Evolutionary conservation across 1,140 invertebrate species (phyloP).

Genomic region (Ylistrum balloti): DNA sequence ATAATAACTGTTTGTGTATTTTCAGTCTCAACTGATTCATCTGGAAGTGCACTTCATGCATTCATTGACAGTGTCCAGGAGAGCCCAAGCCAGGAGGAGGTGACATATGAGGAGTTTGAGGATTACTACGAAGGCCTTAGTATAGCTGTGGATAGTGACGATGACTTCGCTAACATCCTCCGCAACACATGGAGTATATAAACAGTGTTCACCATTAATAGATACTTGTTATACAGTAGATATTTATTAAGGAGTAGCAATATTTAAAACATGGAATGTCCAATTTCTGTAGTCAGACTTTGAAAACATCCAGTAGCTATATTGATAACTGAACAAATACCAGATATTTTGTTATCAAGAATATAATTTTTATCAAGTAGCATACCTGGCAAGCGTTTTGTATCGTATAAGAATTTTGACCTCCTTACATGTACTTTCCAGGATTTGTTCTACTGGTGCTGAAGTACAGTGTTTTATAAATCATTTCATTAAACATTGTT

Average conservation of each 20-base stretch:
- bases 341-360: no score
- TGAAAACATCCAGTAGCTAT: no score
- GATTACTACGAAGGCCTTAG: conserved; percentile 82
- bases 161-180: conserved; percentile 80
- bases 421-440: neutral
- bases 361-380: no score
- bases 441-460: neutral
- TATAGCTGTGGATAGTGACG: conserved; percentile 76
- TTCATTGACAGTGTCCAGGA: conserved; percentile 75
- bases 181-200: conserved; percentile 81
- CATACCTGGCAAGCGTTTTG: no score
- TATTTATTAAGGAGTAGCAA: no score
- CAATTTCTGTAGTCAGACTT: no score
- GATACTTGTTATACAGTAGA: no score
- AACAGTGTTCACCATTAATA: neutral
- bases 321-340: no score
- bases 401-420: no score
- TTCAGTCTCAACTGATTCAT: conserved; percentile 8
- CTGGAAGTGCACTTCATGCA: conserved; percentile 68
- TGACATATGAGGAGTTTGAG: conserved; percentile 80
- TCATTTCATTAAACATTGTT: neutral
- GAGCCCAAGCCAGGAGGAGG: conserved; percentile 69
- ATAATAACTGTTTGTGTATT: neutral
- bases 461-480: neutral
- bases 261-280: no score